phyloP scores from a whole-genome alignment of 2,113 vertebrate genomes.

The chimpanzee (Pan troglodytes) region NHGRI_mPanTro3-v2.1_pri NC_072414.2:39299001-39299500 shows the following conservation, averaged over 20 bases:
- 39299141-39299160: neutral
- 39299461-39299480: neutral
- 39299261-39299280: neutral
- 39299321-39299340: neutral
- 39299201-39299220: neutral
- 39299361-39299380: neutral
- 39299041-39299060: neutral
- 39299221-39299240: neutral
- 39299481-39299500: neutral
- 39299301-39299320: neutral
- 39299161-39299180: neutral
- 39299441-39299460: neutral
- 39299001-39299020: neutral
- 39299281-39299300: neutral
- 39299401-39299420: neutral
- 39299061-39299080: neutral
- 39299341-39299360: neutral
- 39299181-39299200: conserved; percentile 16
- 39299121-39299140: neutral
- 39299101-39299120: neutral
- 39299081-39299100: neutral
- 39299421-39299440: neutral
- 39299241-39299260: neutral
- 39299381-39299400: neutral
- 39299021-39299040: neutral